Conservation (phyloP, 2,113 vertebrate species). For the Coptodon rendalli region DNA sequence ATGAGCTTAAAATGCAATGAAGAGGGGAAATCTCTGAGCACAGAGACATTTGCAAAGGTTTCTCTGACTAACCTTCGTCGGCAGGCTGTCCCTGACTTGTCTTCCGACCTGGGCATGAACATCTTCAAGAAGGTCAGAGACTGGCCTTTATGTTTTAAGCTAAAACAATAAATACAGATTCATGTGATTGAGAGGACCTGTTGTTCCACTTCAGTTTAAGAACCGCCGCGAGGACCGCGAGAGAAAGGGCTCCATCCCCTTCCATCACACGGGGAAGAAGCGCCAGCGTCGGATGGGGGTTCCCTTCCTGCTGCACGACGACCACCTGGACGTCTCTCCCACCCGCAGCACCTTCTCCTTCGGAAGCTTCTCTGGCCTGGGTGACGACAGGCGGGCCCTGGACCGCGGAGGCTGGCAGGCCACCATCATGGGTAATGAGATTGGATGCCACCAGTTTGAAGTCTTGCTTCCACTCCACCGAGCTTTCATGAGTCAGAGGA, state of each 20-base stretch:
- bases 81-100: slow-evolving; percentile 91
- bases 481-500: slow-evolving; percentile 28
- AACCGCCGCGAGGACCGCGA: slow-evolving; percentile 93
- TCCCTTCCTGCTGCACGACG: slow-evolving; percentile 93
- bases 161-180: not conserved
- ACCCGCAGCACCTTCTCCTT: slow-evolving; percentile 98
- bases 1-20: slow-evolving; percentile 95
- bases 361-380: slow-evolving; percentile 90
- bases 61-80: slow-evolving; percentile 92
- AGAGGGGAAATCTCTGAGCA: slow-evolving; percentile 87
- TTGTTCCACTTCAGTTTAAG: slow-evolving; percentile 79
- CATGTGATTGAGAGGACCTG: not conserved
- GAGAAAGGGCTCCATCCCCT: slow-evolving; percentile 94
- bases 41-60: slow-evolving; percentile 90
- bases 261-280: slow-evolving; percentile 91
- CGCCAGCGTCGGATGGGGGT: slow-evolving; percentile 91
- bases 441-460: not conserved
- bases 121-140: slow-evolving; percentile 92
- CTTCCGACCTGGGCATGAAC: slow-evolving; percentile 93
- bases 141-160: not conserved
- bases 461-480: not conserved
- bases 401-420: slow-evolving; percentile 96
- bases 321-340: slow-evolving; percentile 92
- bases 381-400: slow-evolving; percentile 86
- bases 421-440: slow-evolving; percentile 85